Percentiles rank a stretch among this genome's conserved stretches.
phyloP scores from a whole-genome alignment of 2,797 vertebrate genomes.

The Xiphophorus birchmanni region DNA sequence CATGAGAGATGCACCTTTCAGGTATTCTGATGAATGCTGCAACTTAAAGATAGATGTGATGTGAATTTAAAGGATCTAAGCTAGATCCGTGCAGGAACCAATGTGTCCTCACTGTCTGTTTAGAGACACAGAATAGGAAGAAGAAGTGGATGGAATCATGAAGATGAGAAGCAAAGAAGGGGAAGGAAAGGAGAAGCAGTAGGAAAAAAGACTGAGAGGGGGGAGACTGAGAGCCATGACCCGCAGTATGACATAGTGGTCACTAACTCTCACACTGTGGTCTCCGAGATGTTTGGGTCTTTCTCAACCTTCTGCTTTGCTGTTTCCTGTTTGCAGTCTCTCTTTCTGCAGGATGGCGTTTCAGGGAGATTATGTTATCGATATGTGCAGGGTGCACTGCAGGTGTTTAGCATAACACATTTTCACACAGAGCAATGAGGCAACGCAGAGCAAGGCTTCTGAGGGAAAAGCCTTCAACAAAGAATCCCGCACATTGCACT shows the following conservation, averaged over 20 bases:
- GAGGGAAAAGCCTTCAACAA: conserved; percentile 3
- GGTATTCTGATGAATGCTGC: conserved; percentile 48
- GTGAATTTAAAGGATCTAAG: conserved; percentile 31
- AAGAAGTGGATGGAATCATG: conserved; percentile 68
- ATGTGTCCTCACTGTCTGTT: conserved; percentile 46
- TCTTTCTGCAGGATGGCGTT: conserved; percentile 55
- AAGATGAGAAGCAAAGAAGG: conserved; percentile 58
- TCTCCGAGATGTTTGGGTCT: conserved; percentile 76
- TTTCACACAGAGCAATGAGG: conserved; percentile 64
- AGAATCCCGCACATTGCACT: background rate
- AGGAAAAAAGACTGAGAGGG: conserved; percentile 20
- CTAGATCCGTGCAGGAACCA: conserved; percentile 4
- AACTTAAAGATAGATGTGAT: conserved; percentile 38
- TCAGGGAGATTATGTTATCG: conserved; percentile 67
- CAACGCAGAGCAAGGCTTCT: conserved; percentile 37
- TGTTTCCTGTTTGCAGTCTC: conserved; percentile 48
- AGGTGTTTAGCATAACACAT: conserved; percentile 69
- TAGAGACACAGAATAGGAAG: conserved; percentile 45
- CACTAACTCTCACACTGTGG: conserved; percentile 68
- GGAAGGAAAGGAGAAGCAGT: conserved; percentile 31
- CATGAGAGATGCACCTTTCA: conserved; percentile 9
- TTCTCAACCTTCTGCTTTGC: conserved; percentile 59
- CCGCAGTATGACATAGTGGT: conserved; percentile 70
- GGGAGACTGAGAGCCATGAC: conserved; percentile 51
- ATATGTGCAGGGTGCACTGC: conserved; percentile 69